A percentile compares a stretch with the other conserved stretches of the same genome.
Conservation (phyloP, 2,797 vertebrate genomes). For the Cryptoprocta ferox region DNA sequence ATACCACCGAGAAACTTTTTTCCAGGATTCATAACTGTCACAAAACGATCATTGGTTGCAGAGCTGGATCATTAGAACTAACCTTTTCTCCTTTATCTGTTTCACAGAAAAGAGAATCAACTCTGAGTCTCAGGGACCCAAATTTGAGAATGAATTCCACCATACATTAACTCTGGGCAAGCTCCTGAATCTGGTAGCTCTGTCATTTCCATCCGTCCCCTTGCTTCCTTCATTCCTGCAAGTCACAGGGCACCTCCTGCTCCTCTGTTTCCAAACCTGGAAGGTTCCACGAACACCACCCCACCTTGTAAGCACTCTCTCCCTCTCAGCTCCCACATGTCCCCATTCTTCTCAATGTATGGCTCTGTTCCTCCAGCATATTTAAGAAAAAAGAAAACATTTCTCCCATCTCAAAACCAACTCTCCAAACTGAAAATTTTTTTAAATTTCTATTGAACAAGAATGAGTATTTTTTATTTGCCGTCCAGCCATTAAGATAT, state of each 20-base stretch:
- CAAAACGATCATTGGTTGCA: not conserved
- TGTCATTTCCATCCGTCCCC: not conserved
- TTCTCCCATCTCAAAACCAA: conserved; percentile 17
- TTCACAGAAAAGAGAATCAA: conserved; percentile 40
- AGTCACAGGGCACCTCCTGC: not conserved
- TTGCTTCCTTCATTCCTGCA: not conserved
- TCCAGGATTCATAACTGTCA: not conserved
- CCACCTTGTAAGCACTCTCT: not conserved
- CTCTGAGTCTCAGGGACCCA: not conserved
- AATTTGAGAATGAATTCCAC: not conserved
- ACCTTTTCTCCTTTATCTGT: not conserved
- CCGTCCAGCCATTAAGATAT: not conserved
- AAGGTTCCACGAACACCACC: not conserved
- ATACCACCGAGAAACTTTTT: not conserved
- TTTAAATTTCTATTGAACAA: not conserved
- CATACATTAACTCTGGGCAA: not conserved
- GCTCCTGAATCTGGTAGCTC: not conserved
- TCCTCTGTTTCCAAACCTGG: not conserved
- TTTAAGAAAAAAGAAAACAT: conserved; percentile 2
- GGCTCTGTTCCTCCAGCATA: not conserved
- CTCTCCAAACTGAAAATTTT: conserved; percentile 5
- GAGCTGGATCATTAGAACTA: not conserved
- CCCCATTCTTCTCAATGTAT: not conserved
- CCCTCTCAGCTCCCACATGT: not conserved
- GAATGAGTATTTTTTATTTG: not conserved